Conservation (phyloP, 2,888 invertebrate genomes). For the Gryllus longicercus region DNA sequence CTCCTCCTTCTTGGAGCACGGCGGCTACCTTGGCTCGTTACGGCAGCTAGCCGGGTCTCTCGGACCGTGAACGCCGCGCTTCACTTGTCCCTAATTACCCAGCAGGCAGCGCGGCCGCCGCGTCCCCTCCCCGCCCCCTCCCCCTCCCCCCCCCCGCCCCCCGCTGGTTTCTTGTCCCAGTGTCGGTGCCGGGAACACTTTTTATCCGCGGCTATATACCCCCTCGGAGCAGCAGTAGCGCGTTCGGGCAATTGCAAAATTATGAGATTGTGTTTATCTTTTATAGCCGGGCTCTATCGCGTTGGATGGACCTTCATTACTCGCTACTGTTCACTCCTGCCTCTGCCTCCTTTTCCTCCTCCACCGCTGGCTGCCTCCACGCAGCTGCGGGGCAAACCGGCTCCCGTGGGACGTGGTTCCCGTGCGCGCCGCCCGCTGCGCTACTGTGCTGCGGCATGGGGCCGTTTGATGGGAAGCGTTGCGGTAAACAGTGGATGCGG, state of each 20-base stretch:
- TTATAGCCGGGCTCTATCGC: conserved; percentile 11
- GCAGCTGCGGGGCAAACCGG: neutral
- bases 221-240: neutral
- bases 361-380: neutral
- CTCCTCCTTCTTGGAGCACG: too few relatives aligned
- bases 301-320: conserved; percentile 17
- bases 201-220: conserved; percentile 5
- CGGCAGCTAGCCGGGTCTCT: neutral
- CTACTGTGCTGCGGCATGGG: too few relatives aligned
- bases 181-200: neutral
- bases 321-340: neutral
- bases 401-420: neutral
- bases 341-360: neutral
- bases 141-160: neutral
- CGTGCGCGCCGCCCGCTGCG: neutral
- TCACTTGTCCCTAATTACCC: conserved; percentile 17
- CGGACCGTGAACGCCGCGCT: neutral
- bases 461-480: too few relatives aligned
- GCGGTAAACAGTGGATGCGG: too few relatives aligned
- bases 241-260: conserved; percentile 17
- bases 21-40: neutral
- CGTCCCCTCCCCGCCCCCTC: neutral
- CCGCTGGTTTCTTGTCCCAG: neutral
- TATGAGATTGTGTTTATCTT: conserved; percentile 17
- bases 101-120: neutral